Conservation (phyloP, 2,113 vertebrate genomes). For the Corydoras sp. region DNA sequence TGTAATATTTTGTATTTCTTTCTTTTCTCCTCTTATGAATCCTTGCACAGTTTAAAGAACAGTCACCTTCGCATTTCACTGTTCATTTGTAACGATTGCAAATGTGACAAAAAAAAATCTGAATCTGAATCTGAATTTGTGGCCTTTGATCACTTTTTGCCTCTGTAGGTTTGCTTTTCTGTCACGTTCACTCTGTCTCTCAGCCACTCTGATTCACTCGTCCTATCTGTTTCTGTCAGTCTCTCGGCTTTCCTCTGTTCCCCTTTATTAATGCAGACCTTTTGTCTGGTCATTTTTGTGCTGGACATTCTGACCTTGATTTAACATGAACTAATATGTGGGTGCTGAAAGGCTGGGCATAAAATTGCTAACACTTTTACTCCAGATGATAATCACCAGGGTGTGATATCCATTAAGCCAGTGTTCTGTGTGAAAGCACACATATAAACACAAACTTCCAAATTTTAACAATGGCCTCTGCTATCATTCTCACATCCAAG, state of each 20-base stretch:
- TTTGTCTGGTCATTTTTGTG: not conserved
- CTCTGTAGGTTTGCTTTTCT: too few relatives aligned
- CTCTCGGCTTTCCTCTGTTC: not conserved
- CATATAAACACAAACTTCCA: constrained; percentile 35
- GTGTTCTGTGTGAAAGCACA: constrained; percentile 18
- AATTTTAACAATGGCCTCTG: constrained; percentile 48
- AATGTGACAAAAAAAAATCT: too few relatives aligned
- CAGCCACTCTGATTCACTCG: too few relatives aligned
- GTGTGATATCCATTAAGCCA: constrained; percentile 35
- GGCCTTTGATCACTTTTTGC: too few relatives aligned
- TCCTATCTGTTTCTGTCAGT: too few relatives aligned
- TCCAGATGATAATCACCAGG: constrained; percentile 42
- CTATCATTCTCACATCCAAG: constrained; percentile 70
- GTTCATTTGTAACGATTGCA: too few relatives aligned
- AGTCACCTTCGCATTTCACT: too few relatives aligned
- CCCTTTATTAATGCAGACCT: constrained; percentile 23
- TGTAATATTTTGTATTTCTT: too few relatives aligned
- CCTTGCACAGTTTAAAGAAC: too few relatives aligned
- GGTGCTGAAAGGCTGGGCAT: constrained; percentile 23
- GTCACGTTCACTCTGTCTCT: too few relatives aligned
- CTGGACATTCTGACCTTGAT: constrained; percentile 6
- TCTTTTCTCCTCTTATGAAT: too few relatives aligned
- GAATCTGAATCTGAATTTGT: too few relatives aligned
- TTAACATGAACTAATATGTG: constrained; percentile 8
- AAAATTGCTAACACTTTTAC: constrained; percentile 13